These are phyloP conservation scores for Yoshiicerus persimilis DNA, from an alignment of 1,140 invertebrate genomes.

Conservation along the genomic window DNA sequence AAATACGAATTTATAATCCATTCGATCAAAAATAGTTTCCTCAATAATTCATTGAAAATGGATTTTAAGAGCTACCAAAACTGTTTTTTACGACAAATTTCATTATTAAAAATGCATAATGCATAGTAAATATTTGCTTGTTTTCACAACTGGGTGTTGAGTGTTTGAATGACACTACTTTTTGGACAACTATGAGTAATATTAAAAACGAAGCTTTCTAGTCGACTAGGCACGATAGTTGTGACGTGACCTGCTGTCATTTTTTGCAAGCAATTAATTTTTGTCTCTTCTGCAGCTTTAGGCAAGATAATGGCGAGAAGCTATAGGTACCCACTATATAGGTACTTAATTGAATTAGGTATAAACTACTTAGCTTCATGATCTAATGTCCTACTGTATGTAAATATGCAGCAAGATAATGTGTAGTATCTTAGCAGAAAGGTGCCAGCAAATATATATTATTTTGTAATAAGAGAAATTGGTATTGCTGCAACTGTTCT, in stretches of 20 bases:
- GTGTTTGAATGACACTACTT: no score
- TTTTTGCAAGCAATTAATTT: neutral
- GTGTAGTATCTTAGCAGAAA: no score
- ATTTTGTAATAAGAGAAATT: neutral
- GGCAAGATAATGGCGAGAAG: neutral
- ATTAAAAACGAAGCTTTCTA: neutral
- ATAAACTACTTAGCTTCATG: neutral
- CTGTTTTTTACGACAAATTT: no score
- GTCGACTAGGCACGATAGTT: neutral
- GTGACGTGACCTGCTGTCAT: neutral
- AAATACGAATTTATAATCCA: no score
- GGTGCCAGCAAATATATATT: neutral
- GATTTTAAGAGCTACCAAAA: no score
- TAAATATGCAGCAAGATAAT: neutral
- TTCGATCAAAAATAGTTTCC: no score
- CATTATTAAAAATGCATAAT: no score
- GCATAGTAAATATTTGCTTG: no score
- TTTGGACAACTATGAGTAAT: neutral
- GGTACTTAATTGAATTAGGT: neutral
- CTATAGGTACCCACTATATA: neutral
- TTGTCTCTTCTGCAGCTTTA: neutral
- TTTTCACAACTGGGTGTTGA: no score
- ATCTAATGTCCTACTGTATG: neutral
- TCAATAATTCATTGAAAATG: no score
- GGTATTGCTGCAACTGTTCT: neutral